Conservation (phyloP, 2,888 invertebrate species). For the Lepidonotus clava region DNA sequence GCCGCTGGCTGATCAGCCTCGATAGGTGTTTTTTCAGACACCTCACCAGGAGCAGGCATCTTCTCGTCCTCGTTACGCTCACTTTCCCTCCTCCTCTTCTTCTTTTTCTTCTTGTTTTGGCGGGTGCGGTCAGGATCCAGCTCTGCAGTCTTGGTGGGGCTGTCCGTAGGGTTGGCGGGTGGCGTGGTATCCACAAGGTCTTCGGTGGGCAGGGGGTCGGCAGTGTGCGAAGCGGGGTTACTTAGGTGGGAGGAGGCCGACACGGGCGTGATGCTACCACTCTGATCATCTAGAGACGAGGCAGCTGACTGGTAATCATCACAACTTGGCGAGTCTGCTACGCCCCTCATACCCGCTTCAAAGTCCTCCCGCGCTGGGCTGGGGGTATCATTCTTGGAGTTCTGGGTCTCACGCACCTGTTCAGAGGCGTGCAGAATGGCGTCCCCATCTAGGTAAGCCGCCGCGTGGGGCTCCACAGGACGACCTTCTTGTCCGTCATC, state of each 20-base stretch:
- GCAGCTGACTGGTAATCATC: conserved; percentile 48
- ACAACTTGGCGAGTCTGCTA: conserved; percentile 32
- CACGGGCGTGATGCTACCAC: conserved; percentile 47
- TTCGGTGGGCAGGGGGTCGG: background rate
- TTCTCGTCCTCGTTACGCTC: conserved; percentile 10
- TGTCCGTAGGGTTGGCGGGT: background rate
- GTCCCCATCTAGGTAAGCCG: no score
- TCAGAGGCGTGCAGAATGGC: no score
- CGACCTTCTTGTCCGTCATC: no score
- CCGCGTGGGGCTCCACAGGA: no score
- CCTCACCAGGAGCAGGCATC: background rate
- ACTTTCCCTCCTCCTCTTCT: conserved; percentile 24
- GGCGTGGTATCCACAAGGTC: background rate
- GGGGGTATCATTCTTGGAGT: background rate
- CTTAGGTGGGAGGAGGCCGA: conserved; percentile 38
- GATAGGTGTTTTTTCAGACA: background rate
- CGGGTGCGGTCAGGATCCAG: background rate
- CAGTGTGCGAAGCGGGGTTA: background rate
- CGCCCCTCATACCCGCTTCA: background rate
- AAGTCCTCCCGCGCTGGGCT: background rate
- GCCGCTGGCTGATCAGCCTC: background rate
- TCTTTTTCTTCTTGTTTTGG: conserved; percentile 37
- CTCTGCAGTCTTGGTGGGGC: background rate
- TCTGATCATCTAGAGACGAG: conserved; percentile 15
- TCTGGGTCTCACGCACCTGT: background rate